Percentiles rank a stretch among this genome's conserved stretches.
These are phyloP conservation scores for Monoplex corrugatus DNA, from an alignment of 2,888 invertebrate genomes.

Conservation along the genomic window DNA sequence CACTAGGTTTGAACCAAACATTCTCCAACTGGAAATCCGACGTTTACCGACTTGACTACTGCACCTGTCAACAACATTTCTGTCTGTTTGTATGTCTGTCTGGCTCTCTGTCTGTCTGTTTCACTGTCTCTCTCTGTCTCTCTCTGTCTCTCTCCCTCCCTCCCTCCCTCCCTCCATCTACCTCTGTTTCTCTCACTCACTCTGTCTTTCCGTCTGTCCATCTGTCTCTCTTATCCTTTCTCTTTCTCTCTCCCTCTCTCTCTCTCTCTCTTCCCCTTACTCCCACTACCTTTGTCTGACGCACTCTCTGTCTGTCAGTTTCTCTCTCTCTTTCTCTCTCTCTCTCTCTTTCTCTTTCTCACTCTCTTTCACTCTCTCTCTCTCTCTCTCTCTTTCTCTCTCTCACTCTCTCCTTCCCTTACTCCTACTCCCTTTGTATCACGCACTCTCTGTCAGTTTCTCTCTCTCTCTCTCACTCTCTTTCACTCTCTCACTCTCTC, in stretches of 20 bases:
- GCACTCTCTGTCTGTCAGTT: neutral
- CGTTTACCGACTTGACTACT: too few relatives aligned
- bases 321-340: neutral
- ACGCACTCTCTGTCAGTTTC: neutral
- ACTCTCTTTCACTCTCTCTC: neutral
- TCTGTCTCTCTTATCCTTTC: neutral
- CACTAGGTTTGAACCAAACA: too few relatives aligned
- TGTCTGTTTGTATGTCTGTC: too few relatives aligned
- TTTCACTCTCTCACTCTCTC: neutral
- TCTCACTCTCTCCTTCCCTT: neutral
- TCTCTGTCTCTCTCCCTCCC: neutral
- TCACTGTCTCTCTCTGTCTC: neutral
- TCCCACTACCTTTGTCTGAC: too few relatives aligned
- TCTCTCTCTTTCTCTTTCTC: too few relatives aligned
- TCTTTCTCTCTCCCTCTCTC: neutral
- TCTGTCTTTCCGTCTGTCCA: too few relatives aligned
- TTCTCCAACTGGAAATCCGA: too few relatives aligned
- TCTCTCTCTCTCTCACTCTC: neutral
- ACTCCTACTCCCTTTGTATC: neutral
- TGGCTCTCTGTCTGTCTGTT: too few relatives aligned
- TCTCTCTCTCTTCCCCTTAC: too few relatives aligned
- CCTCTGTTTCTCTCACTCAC: neutral
- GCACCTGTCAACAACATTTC: too few relatives aligned
- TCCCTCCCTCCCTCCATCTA: neutral
- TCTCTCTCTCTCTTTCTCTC: neutral